Percentiles rank a stretch among this genome's conserved stretches.
phyloP scores from a whole-genome alignment of 2,888 invertebrate species.

The Pyrochroa serraticornis region DNA sequence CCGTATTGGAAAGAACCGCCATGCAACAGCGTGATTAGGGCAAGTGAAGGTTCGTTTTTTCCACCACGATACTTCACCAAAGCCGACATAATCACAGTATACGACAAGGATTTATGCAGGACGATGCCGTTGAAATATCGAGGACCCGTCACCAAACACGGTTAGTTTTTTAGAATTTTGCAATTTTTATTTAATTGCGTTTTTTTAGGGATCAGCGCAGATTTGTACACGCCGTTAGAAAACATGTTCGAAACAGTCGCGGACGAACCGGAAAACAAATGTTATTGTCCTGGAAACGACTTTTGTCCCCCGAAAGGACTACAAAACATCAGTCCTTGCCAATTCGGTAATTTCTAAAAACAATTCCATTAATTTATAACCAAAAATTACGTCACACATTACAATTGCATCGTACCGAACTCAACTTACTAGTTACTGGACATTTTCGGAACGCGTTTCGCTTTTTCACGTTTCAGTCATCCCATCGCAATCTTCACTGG shows the following conservation, averaged over 20 bases:
- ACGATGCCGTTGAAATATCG: slow-evolving; percentile 77
- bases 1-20: slow-evolving; percentile 78
- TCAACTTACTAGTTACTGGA: too few species aligned
- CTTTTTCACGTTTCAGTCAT: too few species aligned
- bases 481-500: too few species aligned
- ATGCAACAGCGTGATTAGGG: slow-evolving; percentile 70
- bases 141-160: slow-evolving; percentile 72
- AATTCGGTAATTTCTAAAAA: slow-evolving; percentile 84
- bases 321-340: slow-evolving; percentile 87
- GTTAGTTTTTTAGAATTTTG: too few species aligned
- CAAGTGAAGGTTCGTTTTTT: slow-evolving; percentile 84
- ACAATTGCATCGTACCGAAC: too few species aligned
- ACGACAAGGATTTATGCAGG: slow-evolving; percentile 87
- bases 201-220: slow-evolving; percentile 69
- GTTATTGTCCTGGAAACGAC: slow-evolving; percentile 74
- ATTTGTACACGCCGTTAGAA: slow-evolving; percentile 74
- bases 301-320: slow-evolving; percentile 76
- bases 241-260: slow-evolving; percentile 72
- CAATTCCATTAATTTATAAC: slow-evolving; percentile 32
- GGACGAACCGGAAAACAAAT: slow-evolving; percentile 72
- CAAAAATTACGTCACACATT: too few species aligned
- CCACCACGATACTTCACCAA: slow-evolving; percentile 75
- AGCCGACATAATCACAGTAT: slow-evolving; percentile 74
- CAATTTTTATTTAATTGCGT: background rate
- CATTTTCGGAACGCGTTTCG: too few species aligned